These are phyloP conservation scores for Agrypnia vestita DNA, from an alignment of 1,140 invertebrate genomes.

Conservation along the genomic window DNA sequence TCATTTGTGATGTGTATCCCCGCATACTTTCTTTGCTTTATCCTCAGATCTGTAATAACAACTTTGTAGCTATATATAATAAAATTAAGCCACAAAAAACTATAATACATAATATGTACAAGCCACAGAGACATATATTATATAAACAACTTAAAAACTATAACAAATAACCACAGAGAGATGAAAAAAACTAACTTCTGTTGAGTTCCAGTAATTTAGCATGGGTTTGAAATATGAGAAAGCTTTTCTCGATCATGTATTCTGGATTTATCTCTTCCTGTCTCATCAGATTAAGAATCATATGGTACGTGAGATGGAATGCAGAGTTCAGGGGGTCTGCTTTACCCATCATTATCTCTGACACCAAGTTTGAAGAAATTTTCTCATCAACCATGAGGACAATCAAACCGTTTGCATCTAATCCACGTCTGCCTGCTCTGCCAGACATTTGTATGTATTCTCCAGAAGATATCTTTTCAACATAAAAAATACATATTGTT, in stretches of 20 bases:
- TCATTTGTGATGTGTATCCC: slow-evolving; percentile 80
- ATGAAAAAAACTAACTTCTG: slow-evolving; percentile 78
- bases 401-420: slow-evolving; percentile 98
- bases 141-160: too few species aligned
- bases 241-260: slow-evolving; percentile 98
- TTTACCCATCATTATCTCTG: slow-evolving; percentile 92
- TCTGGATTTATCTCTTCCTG: slow-evolving; percentile 99
- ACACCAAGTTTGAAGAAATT: slow-evolving; percentile 88
- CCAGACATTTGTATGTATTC: slow-evolving; percentile 99
- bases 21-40: slow-evolving; percentile 79
- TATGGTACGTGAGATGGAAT: slow-evolving; percentile 99
- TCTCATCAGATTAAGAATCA: slow-evolving; percentile 92
- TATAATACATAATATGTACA: background rate
- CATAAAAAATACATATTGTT: too few species aligned
- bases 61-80: too few species aligned
- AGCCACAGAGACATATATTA: background rate
- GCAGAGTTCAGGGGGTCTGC: slow-evolving; percentile 98
- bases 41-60: slow-evolving; percentile 78
- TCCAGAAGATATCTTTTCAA: slow-evolving; percentile 88
- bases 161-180: background rate
- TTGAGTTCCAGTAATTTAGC: slow-evolving; percentile 90
- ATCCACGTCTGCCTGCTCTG: slow-evolving; percentile 93
- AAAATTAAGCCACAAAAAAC: too few species aligned
- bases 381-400: slow-evolving; percentile 99
- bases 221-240: slow-evolving; percentile 99